Conservation (phyloP, 2,888 invertebrate genomes). For the Hypsopygia costalis region DNA sequence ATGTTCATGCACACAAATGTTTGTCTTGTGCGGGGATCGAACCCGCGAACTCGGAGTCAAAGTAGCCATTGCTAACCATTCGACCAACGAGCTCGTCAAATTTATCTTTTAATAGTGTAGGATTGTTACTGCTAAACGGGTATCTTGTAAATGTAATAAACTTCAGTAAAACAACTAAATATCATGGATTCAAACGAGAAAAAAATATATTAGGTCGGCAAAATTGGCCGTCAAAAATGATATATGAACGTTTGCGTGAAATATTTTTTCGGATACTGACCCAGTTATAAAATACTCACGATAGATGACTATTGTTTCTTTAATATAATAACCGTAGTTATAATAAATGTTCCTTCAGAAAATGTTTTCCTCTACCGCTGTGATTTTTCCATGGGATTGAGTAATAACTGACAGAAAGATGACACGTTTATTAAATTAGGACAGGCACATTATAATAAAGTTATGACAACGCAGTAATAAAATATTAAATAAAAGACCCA, state of each 20-base stretch:
- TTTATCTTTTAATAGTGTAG: too few relatives aligned
- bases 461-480: too few relatives aligned
- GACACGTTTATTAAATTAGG: too few relatives aligned
- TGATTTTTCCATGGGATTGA: conserved; percentile 30
- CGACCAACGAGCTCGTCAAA: too few relatives aligned
- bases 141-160: neutral
- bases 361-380: conserved; percentile 18
- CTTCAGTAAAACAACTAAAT: conserved; percentile 10
- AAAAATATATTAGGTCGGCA: conserved; percentile 47
- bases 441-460: too few relatives aligned
- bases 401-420: too few relatives aligned
- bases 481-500: too few relatives aligned
- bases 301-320: conserved; percentile 44
- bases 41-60: too few relatives aligned
- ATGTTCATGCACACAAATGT: too few relatives aligned
- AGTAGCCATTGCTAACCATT: too few relatives aligned
- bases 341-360: conserved; percentile 17
- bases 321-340: conserved; percentile 22
- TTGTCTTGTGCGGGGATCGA: too few relatives aligned
- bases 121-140: too few relatives aligned
- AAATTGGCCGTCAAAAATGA: conserved; percentile 69
- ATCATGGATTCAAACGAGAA: conserved; percentile 22
- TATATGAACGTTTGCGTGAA: conserved; percentile 56
- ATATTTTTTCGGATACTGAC: conserved; percentile 38
- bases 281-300: conserved; percentile 48